Evolutionary conservation across 1,140 invertebrate species (phyloP).

Genomic region (Drosophila insularis): DNA sequence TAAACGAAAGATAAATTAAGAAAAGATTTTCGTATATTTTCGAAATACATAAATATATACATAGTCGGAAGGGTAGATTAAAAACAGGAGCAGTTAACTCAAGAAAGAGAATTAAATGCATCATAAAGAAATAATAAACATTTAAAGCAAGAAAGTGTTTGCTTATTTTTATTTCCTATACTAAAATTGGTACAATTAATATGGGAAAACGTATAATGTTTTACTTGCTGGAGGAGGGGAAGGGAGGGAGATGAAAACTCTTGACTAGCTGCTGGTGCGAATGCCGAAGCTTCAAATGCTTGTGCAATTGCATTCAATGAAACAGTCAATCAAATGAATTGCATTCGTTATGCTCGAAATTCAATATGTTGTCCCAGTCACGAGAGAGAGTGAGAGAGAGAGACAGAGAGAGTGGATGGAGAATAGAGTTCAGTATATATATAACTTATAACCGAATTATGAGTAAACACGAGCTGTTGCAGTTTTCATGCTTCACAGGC

Average conservation of each 20-base stretch:
- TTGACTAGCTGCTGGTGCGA: conserved; percentile 1
- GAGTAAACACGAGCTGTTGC: conserved; percentile 51
- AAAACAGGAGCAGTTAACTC: no score
- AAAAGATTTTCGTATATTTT: no score
- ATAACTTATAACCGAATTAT: conserved; percentile 67
- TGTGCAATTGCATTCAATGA: conserved; percentile 68
- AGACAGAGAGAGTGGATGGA: not conserved
- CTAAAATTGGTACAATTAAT: conserved; percentile 1
- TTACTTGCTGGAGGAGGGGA: not conserved
- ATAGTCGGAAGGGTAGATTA: no score
- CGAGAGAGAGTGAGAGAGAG: not conserved
- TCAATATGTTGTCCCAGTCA: conserved; percentile 60
- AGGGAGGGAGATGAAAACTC: not conserved
- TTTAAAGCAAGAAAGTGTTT: not conserved
- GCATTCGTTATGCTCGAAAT: conserved; percentile 71
- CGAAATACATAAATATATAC: no score
- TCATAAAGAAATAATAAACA: not conserved
- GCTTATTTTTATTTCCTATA: not conserved
- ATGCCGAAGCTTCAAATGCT: conserved; percentile 24
- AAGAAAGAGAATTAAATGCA: not conserved
- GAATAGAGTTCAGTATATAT: not conserved
- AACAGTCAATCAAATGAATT: conserved; percentile 78
- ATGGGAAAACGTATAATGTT: not conserved
- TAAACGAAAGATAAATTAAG: no score
- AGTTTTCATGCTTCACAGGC: conserved; percentile 46